Base-by-base conservation (phyloP, 2,113 vertebrate species). In the Nesospiza acunhae region DNA sequence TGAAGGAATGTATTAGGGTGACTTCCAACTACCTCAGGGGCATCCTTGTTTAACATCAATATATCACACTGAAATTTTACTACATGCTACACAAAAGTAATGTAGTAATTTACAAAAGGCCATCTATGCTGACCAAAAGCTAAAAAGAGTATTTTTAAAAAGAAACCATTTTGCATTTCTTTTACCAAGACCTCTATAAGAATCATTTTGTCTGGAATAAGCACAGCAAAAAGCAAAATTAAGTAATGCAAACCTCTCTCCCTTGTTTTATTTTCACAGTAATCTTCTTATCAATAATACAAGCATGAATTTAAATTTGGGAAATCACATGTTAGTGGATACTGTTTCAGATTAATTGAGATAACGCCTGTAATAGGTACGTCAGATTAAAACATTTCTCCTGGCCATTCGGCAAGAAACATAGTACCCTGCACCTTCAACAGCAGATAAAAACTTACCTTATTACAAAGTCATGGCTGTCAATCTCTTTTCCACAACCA, bases 381-480 rank as follows among this genome's bases (percentile, higher is more conserved):
- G 28, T 79, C 37, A 91, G 47, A 46, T 66, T 69, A 87, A 93
- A 91, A 87, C 24, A 79, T 63, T 87, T 95, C 44, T 93, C n/a
- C 26, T 35, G 81, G 30, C 7, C 80, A 92, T 68, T 59, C 31
- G 37, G 26, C 44, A 91, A 81, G 47, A 64, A 81, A 78, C 7
- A 82, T 2, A 88, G 50, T 9, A 84, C 42, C 27, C 10, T 47
- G 4, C 37, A 69, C 70, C 59, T 91, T 73, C 50, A 93, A 74
- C 3, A 96, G 46, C 18, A 93, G 46, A 96, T 53, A 11, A 73
- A 90, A 69, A 78, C 97, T 97, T 93, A 99, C 99, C 99, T 98
- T 98, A 99, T 99, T 81, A 99, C 98, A 92, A 99, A 99, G 83
- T 98, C 97, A 93, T 99, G 98, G 81, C 90, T 98, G 97, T 99